Evolutionary conservation across 2,888 invertebrate genomes (phyloP), one percentile per base, ranked within the genome.

Genomic region (Cosmorhoe ocellata): DNA sequence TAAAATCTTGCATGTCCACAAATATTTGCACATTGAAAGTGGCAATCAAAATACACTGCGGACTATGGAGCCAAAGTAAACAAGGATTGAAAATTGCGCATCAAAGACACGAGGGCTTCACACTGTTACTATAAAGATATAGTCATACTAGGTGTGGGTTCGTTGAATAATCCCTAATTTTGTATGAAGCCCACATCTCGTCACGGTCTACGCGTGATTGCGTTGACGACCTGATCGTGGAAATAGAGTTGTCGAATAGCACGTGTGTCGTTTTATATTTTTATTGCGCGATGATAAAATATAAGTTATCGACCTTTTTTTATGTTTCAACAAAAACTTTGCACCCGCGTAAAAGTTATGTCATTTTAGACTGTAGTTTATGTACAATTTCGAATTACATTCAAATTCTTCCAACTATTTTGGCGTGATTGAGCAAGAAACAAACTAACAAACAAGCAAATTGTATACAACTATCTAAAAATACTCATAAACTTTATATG

Each of bases 151-250:
- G 13, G 47, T 51, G 38, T 51, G 51, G 36, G 22, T 39, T 32
- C 41, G 69, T 69, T 77, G 82, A 83, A 83, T 84, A 75, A 79
- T 82, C 77, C 77, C 78, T 84, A 84, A 84, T 84, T 83, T 82
- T 83, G 84, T 82, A 86, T 84, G 85, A 84, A 79, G 73, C 80
- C 80, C 78, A 76, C 74, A 80, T 74, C 69, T 52, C 75, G 79
- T 76, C 76, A 79, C 77, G 79, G 70, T 68, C 41, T 55, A 42
- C 66, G 68, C 57, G 50, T 68, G 71, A 80, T 80, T 69, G 72
- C 65, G 63, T 68, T 77, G 74, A 76, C 76, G 73, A 57, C 61
- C 56, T 56, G 62, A 56, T 58, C 68, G 59, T 61, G 65, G 69
- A 69, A 72, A 71, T 70, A 68, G 30, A 45, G 44, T 47, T 44